A percentile compares a stretch with the other conserved stretches of the same genome.
Conservation (phyloP, 2,888 invertebrate genomes). For the Euplexia lucipara region DNA sequence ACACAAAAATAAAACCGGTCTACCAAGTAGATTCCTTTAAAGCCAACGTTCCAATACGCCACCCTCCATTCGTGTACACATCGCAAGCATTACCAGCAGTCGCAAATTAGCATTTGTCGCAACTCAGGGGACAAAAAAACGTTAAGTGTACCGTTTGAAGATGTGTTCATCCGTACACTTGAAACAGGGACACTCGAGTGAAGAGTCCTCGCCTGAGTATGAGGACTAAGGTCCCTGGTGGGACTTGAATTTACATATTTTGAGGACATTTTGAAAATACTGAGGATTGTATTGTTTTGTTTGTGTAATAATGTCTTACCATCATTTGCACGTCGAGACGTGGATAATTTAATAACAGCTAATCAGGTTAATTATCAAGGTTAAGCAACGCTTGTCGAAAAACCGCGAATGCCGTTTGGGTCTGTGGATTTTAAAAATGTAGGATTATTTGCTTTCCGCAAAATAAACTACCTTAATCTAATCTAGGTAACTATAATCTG, state of each 20-base stretch:
- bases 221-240: conserved; percentile 28
- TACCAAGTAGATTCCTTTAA: background rate
- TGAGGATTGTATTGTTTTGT: conserved; percentile 6
- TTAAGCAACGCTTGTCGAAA: too few species aligned
- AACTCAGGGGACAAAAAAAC: conserved; percentile 40
- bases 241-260: conserved; percentile 45
- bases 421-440: too few species aligned
- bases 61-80: background rate
- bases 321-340: background rate
- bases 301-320: background rate
- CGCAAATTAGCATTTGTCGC: conserved; percentile 55
- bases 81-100: background rate
- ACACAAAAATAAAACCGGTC: too few species aligned
- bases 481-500: too few species aligned
- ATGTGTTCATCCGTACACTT: conserved; percentile 55
- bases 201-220: conserved; percentile 36
- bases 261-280: conserved; percentile 20
- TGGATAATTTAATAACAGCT: background rate
- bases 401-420: too few species aligned
- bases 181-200: conserved; percentile 34
- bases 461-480: too few species aligned
- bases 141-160: conserved; percentile 50
- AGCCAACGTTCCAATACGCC: background rate
- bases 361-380: too few species aligned
- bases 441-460: too few species aligned